These are phyloP conservation scores for Pagrus major DNA, from an alignment of 2,113 vertebrate species.

Conservation along the genomic window DNA sequence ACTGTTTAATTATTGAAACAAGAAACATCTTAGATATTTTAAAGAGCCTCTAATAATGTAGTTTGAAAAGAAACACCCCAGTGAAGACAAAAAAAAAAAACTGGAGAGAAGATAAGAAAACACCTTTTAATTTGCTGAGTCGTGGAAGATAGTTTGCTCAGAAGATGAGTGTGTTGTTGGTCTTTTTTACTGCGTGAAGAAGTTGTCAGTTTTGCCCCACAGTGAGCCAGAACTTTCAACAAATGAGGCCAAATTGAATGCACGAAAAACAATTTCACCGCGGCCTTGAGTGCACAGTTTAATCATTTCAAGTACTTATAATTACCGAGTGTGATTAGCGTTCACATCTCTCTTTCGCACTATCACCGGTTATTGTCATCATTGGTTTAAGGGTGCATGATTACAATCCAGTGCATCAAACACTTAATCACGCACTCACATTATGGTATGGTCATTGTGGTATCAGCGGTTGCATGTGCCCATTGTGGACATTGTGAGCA, in stretches of 20 bases:
- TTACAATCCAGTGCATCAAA: slow-evolving; percentile 3
- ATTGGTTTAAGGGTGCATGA: slow-evolving; percentile 1
- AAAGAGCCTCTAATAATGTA: slow-evolving; percentile 76
- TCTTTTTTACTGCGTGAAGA: slow-evolving; percentile 27
- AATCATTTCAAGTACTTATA: slow-evolving; percentile 29
- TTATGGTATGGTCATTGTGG: not conserved
- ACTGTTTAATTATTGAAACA: slow-evolving; percentile 83
- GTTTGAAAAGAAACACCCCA: slow-evolving; percentile 68
- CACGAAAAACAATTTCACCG: slow-evolving; percentile 2
- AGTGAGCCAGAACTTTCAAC: slow-evolving; percentile 35
- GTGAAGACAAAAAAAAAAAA: slow-evolving; percentile 62
- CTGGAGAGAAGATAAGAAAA: slow-evolving; percentile 53
- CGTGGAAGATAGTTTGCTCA: slow-evolving; percentile 52
- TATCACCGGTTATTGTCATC: slow-evolving; percentile 8
- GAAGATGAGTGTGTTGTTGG: slow-evolving; percentile 44
- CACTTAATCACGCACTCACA: slow-evolving; percentile 5
- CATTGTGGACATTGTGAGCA: slow-evolving; percentile 6
- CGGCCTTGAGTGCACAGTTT: slow-evolving; percentile 4
- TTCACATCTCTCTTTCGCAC: slow-evolving; percentile 12
- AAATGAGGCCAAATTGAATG: slow-evolving; percentile 35
- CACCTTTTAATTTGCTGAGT: slow-evolving; percentile 68
- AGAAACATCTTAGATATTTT: slow-evolving; percentile 82
- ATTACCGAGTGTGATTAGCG: slow-evolving; percentile 29
- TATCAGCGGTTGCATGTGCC: too few species aligned
- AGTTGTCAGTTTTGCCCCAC: slow-evolving; percentile 36